Base-by-base conservation (phyloP, 2,888 invertebrate genomes). In the Pristionchus fissidentatus region DNA sequence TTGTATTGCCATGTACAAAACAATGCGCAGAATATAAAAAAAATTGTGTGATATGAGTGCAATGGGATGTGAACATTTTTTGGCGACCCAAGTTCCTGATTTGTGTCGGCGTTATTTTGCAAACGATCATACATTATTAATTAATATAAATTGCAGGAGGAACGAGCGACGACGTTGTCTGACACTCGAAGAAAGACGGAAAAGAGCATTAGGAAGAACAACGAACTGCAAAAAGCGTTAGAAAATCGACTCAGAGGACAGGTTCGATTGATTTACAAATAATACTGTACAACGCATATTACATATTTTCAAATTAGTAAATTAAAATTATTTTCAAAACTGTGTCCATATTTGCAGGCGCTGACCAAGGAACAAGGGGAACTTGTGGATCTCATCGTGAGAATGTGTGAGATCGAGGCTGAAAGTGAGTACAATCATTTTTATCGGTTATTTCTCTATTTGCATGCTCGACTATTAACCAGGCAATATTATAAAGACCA, bases 391-490 rank as follows among this genome's bases (percentile, higher is more conserved):
- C 94, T 98, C 78, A 95, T 98, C 92, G 96, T 97, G 91, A 95
- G 96, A 88, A 97, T 97, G 57, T 97, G 97, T 92, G 96, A 97
- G 93, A 94, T 97, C 84, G 97, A 97, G 93, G 97, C 97, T 0
- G 96, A 97, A 93, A 97, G 97, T 93, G 95, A 87, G 90, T 84
- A n/a, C n/a, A n/a, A n/a, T n/a, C n/a, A n/a, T n/a, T n/a, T n/a
- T n/a, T n/a, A n/a, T n/a, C n/a, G n/a, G n/a, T n/a, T n/a, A n/a
- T n/a, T n/a, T n/a, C n/a, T n/a, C n/a, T n/a, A n/a, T n/a, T n/a
- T n/a, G n/a, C n/a, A n/a, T n/a, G n/a, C n/a, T n/a, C n/a, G n/a
- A n/a, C n/a, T n/a, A n/a, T n/a, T n/a, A n/a, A n/a, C n/a, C n/a
- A n/a, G n/a, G n/a, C n/a, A n/a, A n/a, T 13, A 15, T 26, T 13